These are phyloP conservation scores for Morinoia aosen DNA, from an alignment of 2,888 invertebrate species.

Conservation along the genomic window DNA sequence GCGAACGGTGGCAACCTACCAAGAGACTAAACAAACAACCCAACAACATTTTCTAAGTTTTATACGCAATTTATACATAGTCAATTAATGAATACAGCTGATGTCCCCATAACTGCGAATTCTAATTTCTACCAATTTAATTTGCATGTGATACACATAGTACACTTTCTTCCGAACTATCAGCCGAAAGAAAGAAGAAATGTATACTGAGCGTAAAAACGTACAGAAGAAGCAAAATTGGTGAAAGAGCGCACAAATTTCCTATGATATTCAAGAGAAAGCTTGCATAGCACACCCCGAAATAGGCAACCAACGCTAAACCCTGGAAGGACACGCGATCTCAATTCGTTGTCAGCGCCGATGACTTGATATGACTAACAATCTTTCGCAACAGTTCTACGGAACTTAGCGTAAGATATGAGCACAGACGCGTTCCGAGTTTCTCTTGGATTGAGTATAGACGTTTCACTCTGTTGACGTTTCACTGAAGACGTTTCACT, in stretches of 20 bases:
- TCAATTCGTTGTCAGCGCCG: neutral
- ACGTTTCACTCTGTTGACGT: neutral
- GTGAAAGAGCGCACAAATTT: neutral
- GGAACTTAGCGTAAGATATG: neutral
- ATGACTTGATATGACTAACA: neutral
- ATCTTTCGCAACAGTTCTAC: neutral
- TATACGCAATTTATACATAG: too few relatives aligned
- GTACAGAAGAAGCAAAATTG: neutral
- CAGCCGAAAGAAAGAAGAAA: neutral
- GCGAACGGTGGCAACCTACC: too few relatives aligned
- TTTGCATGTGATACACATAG: neutral
- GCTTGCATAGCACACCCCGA: neutral
- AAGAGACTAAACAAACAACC: too few relatives aligned
- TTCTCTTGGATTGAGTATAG: neutral
- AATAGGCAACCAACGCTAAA: neutral
- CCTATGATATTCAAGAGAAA: neutral
- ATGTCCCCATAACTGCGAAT: neutral
- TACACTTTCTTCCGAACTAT: neutral
- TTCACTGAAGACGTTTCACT: too few relatives aligned
- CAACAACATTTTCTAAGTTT: too few relatives aligned
- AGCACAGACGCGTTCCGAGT: neutral
- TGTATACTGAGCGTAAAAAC: neutral
- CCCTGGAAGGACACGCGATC: neutral
- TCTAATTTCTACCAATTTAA: neutral
- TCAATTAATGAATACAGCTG: neutral